Conservation (phyloP, 2,888 invertebrate genomes). For the Barypeithes pellucidus region DNA sequence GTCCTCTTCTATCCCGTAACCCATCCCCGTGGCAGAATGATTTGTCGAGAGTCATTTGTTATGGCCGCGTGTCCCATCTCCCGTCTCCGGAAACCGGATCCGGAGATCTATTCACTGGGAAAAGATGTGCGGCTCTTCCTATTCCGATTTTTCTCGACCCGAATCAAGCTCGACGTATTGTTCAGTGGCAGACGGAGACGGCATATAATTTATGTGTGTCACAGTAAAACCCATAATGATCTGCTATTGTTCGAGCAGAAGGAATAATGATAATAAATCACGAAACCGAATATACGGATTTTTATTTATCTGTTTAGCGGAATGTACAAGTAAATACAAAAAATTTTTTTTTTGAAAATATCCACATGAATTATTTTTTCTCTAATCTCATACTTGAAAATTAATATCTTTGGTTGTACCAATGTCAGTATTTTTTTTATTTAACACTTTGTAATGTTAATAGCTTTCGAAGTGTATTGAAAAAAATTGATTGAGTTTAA, state of each 20-base stretch:
- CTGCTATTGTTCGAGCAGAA: conserved; percentile 7
- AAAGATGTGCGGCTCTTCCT: conserved; percentile 53
- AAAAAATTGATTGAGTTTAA: too few species aligned
- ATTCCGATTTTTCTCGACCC: conserved; percentile 48
- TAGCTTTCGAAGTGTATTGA: too few species aligned
- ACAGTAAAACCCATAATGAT: conserved; percentile 21
- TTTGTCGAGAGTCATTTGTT: conserved; percentile 68
- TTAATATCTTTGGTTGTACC: too few species aligned
- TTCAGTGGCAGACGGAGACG: conserved; percentile 6
- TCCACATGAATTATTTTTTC: too few species aligned
- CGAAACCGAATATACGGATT: conserved; percentile 3
- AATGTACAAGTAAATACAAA: too few species aligned
- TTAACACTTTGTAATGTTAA: too few species aligned
- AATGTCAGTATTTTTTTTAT: too few species aligned
- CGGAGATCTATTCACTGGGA: conserved; percentile 57
- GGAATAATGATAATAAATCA: conserved; percentile 10
- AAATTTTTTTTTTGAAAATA: too few species aligned
- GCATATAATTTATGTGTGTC: conserved; percentile 34
- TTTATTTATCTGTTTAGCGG: too few species aligned
- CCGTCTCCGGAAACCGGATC: conserved; percentile 58
- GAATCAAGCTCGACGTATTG: conserved; percentile 26
- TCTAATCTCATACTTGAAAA: too few species aligned
- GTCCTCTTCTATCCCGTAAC: conserved; percentile 8
- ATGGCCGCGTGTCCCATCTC: conserved; percentile 63
- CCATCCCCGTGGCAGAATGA: conserved; percentile 59